Conservation (phyloP, 2,113 vertebrate genomes). For the Argyrosomus japonicus region DNA sequence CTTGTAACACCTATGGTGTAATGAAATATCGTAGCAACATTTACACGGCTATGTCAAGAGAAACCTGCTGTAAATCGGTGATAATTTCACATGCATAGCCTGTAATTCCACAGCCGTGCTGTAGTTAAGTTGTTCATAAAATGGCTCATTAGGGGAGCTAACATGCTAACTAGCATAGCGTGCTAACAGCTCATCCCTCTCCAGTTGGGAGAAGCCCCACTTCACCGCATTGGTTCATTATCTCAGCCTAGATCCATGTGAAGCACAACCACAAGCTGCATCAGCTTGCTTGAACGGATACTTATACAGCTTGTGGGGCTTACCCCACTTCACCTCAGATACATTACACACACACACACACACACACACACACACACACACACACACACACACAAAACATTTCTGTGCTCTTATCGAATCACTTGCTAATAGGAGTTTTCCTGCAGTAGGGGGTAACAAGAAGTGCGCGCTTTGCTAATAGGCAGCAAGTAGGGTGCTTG, state of each 20-base stretch:
- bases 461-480: conserved; percentile 5
- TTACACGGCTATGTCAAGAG: not conserved
- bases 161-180: conserved; percentile 33
- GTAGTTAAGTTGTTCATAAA: conserved; percentile 18
- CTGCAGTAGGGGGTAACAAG: not conserved
- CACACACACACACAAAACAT: conserved; percentile 42
- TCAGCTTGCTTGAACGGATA: conserved; percentile 59
- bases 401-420: conserved; percentile 20
- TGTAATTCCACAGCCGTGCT: conserved; percentile 20
- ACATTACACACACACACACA: conserved; percentile 20
- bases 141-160: conserved; percentile 35
- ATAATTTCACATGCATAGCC: conserved; percentile 20
- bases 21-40: not conserved
- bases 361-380: conserved; percentile 15
- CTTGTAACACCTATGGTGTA: not conserved
- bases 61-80: no score
- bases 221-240: conserved; percentile 51
- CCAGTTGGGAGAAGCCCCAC: not conserved
- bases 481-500: not conserved
- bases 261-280: conserved; percentile 51
- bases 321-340: conserved; percentile 49
- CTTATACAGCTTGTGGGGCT: conserved; percentile 39
- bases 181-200: conserved; percentile 47
- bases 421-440: conserved; percentile 14
- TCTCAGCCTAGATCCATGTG: conserved; percentile 40